Base-by-base conservation (phyloP, 2,888 invertebrate species). In the Erebia palarica region DNA sequence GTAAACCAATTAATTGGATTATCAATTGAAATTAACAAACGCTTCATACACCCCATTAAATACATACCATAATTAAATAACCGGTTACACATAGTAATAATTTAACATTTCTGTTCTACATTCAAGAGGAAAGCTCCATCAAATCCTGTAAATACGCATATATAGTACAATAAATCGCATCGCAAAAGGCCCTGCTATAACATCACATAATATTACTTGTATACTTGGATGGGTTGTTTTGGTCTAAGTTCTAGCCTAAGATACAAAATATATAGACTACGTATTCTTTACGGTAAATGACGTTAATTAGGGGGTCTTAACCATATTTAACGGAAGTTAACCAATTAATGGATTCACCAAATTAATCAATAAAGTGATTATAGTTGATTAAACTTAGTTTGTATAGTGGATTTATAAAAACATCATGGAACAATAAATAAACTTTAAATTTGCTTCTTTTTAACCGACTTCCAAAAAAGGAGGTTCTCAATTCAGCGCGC, bases 171-270 rank as follows among this genome's bases (percentile, higher is more conserved):
- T 63, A 55, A 68, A 51, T 68, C 57, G 66, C 49, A 66, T 57
- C 27, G 53, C 16, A 58, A 66, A 58, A 58, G 57, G 11, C 49
- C 44, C 27, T 58, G 53, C 66, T 47, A 47, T 66, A 66, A 58
- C 58, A 66, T 66, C 66, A 66, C 66, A 66, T 58, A 36, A 59
- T 58, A 36, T 53, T 27, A 66, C 16, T 47, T 66, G 57, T 58
- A 68, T 63, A 75, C 76, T 70, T 77, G 79, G 79, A 79, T 78
- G 80, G 80, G 76, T 71, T 72, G 69, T 79, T 88, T 90, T 86
- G 89, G 88, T 90, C 86, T 89, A 86, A 77, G 76, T 27, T 81
- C 85, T 89, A 88, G 81, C 81, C 85, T 89, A 89, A 77, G 73
- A 79, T 88, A 87, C 80, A 59, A 66, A 66, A 66, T 66, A 66